Base-by-base conservation (phyloP, 2,888 invertebrate species). In the Bursaphelenchus okinawaensis region DNA sequence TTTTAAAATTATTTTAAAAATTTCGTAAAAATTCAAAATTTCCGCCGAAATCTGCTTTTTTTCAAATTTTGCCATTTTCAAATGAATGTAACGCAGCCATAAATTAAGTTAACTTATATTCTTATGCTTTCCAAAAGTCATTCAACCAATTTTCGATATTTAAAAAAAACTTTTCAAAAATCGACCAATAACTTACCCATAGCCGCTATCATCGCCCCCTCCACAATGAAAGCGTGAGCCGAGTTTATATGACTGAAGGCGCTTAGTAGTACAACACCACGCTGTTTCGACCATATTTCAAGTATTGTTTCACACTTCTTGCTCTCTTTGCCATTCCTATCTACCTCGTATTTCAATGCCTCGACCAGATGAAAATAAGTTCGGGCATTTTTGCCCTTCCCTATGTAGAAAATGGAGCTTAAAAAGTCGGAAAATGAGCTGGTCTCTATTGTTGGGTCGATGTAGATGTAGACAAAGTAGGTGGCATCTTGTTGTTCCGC, bases 181-280 rank as follows among this genome's bases (percentile, higher is more conserved):
- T 40, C 40, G n/a, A n/a, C n/a, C 40, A 40, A 40, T 16, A 4
- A 22, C 60, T 28, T 23, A 69, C 87, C 90, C 7, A 96, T 83
- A 0, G 92, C 91, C 76, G 91, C 91, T 19, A 96, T 93, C 88
- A 96, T 93, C 9, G 91, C 88, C 0, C 94, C 94, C 84, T 96
- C 96, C 69, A 94, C 86, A 0, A 93, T 92, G 74, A 90, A 91
- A 0, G 96, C 95, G 83, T 96, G 96, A 0, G 89, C 90, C 0
- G 92, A 90, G 57, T 91, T 89, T 0, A 90, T 88, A 83, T 93
- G 92, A 78, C 92, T 92, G 83, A 92, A 95, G 54, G 93, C 87
- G 77, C 92, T 91, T 0, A 95, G 85, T 65, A 93, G 92, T 0
- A 95, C 88, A 0, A 96, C 93, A 0, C 95, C 95, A 16, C 87